phyloP scores from a whole-genome alignment of 2,113 vertebrate genomes.

The Ameiurus melas region DNA sequence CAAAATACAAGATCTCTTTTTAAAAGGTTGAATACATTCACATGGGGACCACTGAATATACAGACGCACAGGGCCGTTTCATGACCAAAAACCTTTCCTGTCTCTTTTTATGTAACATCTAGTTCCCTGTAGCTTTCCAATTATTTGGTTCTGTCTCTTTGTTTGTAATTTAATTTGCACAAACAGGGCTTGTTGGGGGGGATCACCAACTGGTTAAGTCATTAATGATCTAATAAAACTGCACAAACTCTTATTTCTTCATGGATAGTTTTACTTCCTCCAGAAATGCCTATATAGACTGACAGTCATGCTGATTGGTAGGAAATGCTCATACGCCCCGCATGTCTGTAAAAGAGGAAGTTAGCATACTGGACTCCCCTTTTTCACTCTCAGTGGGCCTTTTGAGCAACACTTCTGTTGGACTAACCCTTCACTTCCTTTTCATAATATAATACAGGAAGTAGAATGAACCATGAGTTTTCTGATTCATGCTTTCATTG shows the following conservation, averaged over 20 bases:
- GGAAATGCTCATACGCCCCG: background rate
- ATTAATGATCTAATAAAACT: slow-evolving; percentile 52
- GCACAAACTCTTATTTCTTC: slow-evolving; percentile 33
- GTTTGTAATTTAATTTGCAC: slow-evolving; percentile 68
- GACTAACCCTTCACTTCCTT: slow-evolving; percentile 35
- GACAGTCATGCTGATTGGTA: slow-evolving; percentile 29
- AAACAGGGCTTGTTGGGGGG: slow-evolving; percentile 62
- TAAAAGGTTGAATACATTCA: background rate
- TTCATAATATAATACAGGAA: slow-evolving; percentile 30
- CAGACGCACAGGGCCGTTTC: slow-evolving; percentile 1
- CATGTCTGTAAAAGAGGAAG: slow-evolving; percentile 29
- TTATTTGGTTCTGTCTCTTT: slow-evolving; percentile 59
- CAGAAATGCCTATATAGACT: background rate
- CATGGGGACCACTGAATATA: background rate
- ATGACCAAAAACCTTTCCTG: slow-evolving; percentile 27
- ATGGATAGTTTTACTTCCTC: slow-evolving; percentile 42
- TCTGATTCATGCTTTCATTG: slow-evolving; percentile 17
- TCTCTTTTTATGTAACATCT: slow-evolving; percentile 31
- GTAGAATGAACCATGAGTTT: slow-evolving; percentile 34
- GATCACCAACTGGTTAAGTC: slow-evolving; percentile 49
- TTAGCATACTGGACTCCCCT: slow-evolving; percentile 20
- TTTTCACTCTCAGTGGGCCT: slow-evolving; percentile 23
- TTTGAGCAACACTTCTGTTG: slow-evolving; percentile 23
- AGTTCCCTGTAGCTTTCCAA: slow-evolving; percentile 40
- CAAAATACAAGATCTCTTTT: background rate